Evolutionary conservation across 2,113 vertebrate genomes (phyloP), one percentile per base, ranked within the genome.

Genomic region (Syrrhaptes paradoxus): DNA sequence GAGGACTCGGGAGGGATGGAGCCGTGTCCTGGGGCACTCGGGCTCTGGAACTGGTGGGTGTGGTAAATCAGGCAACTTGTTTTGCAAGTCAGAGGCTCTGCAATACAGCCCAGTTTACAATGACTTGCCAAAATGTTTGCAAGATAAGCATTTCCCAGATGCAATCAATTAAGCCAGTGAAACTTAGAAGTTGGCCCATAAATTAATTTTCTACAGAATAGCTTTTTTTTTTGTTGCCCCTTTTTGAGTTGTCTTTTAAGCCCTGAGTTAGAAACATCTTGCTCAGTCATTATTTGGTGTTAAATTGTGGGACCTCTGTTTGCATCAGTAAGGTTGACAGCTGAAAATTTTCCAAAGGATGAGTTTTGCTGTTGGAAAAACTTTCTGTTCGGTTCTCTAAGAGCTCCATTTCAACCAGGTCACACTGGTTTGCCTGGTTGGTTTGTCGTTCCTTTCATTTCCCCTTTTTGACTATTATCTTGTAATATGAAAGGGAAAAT

Each of bases 51-150:
- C 0, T 6, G 3, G 6, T 29, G 61, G 38, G 36, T 21, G 62
- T 21, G 71, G 13, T 20, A 11, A 36, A 61, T 41, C 19, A 8
- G 61, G 62, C 62, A 85, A 52, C 21, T 1, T 29, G 24, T 61
- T 93, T 48, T 78, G 84, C 81, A 87, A 85, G 77, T 93, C 84
- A 75, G 61, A 38, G 70, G 52, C 66, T 72, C 77, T 87, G 86
- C 41, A 61, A 0, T 8, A 22, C 66, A 20, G 54, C 74, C 91
- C 66, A 68, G 66, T 88, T 82, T 68, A 45, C 62, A 58, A n/a
- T 91, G 89, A 87, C 87, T 91, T 62, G 91, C 73, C 45, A 61
- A 89, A 95, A 79, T 85, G 62, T 17, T 52, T 89, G 80, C 91
- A 57, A 63, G 80, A 11, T 28, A 82, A 83, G 65, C 77, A 4